phyloP scores from a whole-genome alignment of 92 coral and sea anemone species.

The Epizoanthus fatuus region DNA sequence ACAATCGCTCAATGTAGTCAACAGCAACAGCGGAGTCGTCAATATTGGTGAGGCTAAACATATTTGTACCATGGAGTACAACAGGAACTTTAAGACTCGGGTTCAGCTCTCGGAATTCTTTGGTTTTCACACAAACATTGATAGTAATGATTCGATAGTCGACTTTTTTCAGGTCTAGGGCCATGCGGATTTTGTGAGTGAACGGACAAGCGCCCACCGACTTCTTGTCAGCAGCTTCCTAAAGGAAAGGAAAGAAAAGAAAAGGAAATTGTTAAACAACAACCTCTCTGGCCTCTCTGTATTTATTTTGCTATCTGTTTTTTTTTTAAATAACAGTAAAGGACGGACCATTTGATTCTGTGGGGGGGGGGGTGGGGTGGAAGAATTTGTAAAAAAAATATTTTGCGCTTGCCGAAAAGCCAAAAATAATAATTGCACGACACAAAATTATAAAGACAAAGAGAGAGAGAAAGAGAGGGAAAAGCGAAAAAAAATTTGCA shows the following conservation, averaged over 20 bases:
- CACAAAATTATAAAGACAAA: too few relatives aligned
- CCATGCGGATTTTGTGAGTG: conserved; percentile 43
- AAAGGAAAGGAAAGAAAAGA: background rate
- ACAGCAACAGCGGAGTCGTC: conserved; percentile 27
- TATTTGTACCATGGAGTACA: conserved; percentile 10
- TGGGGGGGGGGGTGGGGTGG: too few relatives aligned
- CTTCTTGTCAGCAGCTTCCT: conserved; percentile 42
- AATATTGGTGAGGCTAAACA: background rate
- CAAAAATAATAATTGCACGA: too few relatives aligned
- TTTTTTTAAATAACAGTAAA: too few relatives aligned
- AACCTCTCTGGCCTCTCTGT: too few relatives aligned
- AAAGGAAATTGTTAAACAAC: too few relatives aligned
- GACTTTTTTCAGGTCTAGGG: conserved; percentile 19
- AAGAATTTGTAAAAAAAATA: too few relatives aligned
- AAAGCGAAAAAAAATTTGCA: too few relatives aligned
- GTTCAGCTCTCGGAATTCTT: conserved; percentile 29
- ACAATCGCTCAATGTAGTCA: conserved; percentile 14
- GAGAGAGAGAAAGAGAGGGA: too few relatives aligned
- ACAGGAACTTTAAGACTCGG: conserved; percentile 38
- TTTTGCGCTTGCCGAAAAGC: too few relatives aligned
- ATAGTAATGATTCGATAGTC: conserved; percentile 12
- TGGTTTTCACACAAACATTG: conserved; percentile 28
- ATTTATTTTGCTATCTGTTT: too few relatives aligned
- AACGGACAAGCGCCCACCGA: conserved; percentile 30
- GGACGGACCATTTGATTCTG: too few relatives aligned